A percentile compares a stretch with the other conserved stretches of the same genome.
These are phyloP conservation scores for Schrankia costaestrigalis DNA, from an alignment of 2,888 invertebrate species.

Conservation along the genomic window DNA sequence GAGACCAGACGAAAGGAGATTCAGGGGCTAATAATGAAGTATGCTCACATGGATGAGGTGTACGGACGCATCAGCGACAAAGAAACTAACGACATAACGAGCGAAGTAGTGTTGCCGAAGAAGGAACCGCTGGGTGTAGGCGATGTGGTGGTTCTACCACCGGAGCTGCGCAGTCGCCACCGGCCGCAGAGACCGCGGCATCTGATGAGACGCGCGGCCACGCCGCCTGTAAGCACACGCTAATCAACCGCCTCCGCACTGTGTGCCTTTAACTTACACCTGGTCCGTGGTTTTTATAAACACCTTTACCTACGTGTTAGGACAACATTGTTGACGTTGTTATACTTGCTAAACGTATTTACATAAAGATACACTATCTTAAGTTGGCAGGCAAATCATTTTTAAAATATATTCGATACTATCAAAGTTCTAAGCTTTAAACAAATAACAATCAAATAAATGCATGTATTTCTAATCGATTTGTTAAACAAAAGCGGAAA, in stretches of 20 bases:
- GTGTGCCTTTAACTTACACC: constrained; percentile 73
- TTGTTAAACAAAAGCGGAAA: constrained; percentile 4
- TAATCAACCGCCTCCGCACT: constrained; percentile 70
- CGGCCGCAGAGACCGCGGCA: constrained; percentile 67
- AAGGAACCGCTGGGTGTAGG: constrained; percentile 62
- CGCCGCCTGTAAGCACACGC: constrained; percentile 80
- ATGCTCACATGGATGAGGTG: constrained; percentile 88
- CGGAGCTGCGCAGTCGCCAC: constrained; percentile 69
- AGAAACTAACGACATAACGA: constrained; percentile 50
- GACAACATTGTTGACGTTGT: constrained; percentile 17
- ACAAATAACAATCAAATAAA: constrained; percentile 1
- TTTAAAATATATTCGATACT: no score
- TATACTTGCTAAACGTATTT: constrained; percentile 18
- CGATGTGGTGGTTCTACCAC: constrained; percentile 67
- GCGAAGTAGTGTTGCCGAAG: constrained; percentile 36
- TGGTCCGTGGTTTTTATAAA: constrained; percentile 66
- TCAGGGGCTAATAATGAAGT: constrained; percentile 90
- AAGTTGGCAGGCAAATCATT: no score
- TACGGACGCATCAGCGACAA: constrained; percentile 78
- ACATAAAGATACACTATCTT: no score
- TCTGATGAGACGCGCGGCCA: constrained; percentile 76
- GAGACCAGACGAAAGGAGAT: constrained; percentile 92
- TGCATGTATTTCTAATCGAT: constrained; percentile 30
- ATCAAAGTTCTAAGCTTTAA: no score
- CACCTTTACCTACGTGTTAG: no score